Percentiles rank a stretch among this genome's conserved stretches.
phyloP scores from a whole-genome alignment of 2,888 invertebrate genomes.

The Hypomecis atomaria region DNA sequence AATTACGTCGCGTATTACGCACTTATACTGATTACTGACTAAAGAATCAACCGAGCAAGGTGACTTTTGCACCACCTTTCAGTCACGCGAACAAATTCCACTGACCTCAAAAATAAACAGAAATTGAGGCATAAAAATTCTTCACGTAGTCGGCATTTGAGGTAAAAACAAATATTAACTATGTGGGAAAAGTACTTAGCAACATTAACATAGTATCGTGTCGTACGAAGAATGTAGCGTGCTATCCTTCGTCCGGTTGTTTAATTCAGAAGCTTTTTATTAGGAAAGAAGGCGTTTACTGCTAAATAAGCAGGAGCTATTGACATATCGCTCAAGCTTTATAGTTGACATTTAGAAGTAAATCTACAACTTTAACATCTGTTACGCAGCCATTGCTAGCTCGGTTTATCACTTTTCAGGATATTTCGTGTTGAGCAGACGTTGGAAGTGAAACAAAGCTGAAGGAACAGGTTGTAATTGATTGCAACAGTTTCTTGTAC shows the following conservation, averaged over 20 bases:
- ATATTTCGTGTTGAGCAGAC: conserved; percentile 21
- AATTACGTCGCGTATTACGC: conserved; percentile 26
- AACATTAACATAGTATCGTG: conserved; percentile 28
- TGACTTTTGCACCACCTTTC: conserved; percentile 37
- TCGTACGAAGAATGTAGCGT: conserved; percentile 67
- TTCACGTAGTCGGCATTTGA: conserved; percentile 27
- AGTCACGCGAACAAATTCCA: conserved; percentile 36
- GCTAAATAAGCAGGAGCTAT: conserved; percentile 76
- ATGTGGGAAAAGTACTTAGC: conserved; percentile 25
- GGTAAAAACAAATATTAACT: conserved; percentile 30
- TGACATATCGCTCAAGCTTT: conserved; percentile 69
- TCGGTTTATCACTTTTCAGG: background rate
- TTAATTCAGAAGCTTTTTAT: conserved; percentile 74
- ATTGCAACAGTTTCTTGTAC: conserved; percentile 51
- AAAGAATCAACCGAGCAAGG: conserved; percentile 33
- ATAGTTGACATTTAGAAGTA: conserved; percentile 39
- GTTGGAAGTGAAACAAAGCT: conserved; percentile 38
- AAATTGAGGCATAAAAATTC: conserved; percentile 35
- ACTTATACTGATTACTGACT: conserved; percentile 36
- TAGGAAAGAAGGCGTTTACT: conserved; percentile 71
- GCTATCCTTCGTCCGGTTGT: conserved; percentile 69
- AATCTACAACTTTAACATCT: conserved; percentile 2
- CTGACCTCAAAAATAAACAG: conserved; percentile 35
- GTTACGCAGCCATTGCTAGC: conserved; percentile 44
- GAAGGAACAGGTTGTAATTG: conserved; percentile 45